Conservation (phyloP, 2,113 vertebrate genomes). For the Lutjanus erythropterus region DNA sequence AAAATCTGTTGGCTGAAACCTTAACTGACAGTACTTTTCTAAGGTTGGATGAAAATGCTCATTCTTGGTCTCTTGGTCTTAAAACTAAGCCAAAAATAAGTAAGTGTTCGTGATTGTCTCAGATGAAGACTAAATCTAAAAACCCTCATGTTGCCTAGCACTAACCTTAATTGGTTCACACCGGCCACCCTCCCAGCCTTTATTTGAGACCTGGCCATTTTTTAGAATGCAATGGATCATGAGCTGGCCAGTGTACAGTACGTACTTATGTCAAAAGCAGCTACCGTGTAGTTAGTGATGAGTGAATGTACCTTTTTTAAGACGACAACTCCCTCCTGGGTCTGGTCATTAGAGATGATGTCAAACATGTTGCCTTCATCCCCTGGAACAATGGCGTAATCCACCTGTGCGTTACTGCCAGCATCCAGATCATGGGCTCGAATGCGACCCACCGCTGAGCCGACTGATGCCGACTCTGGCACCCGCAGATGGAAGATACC, state of each 20-base stretch:
- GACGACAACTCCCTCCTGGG: conserved; percentile 91
- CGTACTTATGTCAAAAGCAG: not conserved
- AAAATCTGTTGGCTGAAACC: not conserved
- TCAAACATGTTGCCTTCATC: conserved; percentile 93
- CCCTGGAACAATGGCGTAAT: conserved; percentile 92
- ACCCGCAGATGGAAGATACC: conserved; percentile 95
- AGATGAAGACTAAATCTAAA: no score
- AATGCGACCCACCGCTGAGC: conserved; percentile 91
- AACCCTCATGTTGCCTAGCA: not conserved
- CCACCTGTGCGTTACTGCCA: conserved; percentile 92
- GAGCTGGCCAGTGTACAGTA: not conserved
- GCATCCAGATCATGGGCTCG: conserved; percentile 91
- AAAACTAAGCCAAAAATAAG: not conserved
- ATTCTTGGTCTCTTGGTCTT: not conserved
- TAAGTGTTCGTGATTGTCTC: no score
- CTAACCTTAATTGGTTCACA: not conserved
- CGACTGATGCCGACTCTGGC: conserved; percentile 88
- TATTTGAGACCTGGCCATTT: not conserved
- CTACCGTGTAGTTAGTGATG: not conserved
- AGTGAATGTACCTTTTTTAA: conserved; percentile 89
- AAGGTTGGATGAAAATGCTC: not conserved
- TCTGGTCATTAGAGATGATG: conserved; percentile 85
- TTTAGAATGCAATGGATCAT: not conserved
- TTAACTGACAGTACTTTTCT: no score
- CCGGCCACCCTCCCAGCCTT: not conserved